Evolutionary conservation across 1,140 invertebrate species (phyloP).

Genomic region (Diachasma alloeum): DNA sequence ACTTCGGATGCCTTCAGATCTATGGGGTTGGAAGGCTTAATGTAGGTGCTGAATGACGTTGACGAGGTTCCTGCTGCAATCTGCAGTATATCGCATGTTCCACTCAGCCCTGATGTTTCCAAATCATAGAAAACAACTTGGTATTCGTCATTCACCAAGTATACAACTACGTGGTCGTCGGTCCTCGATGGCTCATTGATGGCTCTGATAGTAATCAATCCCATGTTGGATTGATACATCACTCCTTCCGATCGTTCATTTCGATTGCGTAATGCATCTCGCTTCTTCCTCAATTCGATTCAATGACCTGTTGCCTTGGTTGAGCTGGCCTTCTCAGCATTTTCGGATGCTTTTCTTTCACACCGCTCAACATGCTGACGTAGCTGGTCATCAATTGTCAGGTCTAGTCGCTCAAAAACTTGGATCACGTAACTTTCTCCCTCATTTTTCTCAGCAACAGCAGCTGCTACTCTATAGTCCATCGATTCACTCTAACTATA

Average conservation of each 20-base stretch:
- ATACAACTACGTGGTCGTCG: neutral
- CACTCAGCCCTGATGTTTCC: neutral
- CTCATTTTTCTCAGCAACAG: slow-evolving; percentile 32
- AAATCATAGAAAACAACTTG: neutral
- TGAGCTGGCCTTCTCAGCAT: neutral
- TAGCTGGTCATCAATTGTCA: neutral
- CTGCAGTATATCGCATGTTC: neutral
- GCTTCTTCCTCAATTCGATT: neutral
- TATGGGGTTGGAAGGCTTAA: neutral
- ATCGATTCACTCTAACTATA: slow-evolving; percentile 27
- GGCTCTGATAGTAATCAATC: neutral
- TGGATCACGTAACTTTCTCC: neutral
- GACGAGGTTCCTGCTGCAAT: neutral
- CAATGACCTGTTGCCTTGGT: neutral
- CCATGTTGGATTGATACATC: neutral
- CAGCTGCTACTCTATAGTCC: slow-evolving; percentile 25
- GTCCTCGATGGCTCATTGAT: neutral
- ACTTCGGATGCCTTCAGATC: neutral
- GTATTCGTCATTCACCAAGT: neutral
- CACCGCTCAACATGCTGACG: neutral
- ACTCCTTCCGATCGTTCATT: neutral
- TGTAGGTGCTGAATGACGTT: neutral
- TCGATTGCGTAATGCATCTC: neutral
- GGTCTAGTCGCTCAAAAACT: neutral
- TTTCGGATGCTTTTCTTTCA: neutral